phyloP scores from a whole-genome alignment of 2,797 vertebrate genomes.

The Urosaurus nigricauda region DNA sequence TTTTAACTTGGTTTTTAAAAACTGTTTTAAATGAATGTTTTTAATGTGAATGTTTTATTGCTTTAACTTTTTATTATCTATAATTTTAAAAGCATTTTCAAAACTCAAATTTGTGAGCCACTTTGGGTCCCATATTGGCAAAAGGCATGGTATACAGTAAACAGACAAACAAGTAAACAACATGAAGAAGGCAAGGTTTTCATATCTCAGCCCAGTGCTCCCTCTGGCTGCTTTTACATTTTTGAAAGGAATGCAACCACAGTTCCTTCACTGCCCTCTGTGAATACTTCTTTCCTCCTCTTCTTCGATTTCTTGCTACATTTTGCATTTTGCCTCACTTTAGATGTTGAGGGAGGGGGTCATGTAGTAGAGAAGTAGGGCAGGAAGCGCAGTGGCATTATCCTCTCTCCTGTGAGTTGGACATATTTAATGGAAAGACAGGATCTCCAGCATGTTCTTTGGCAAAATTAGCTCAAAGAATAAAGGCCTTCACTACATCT shows the following conservation, averaged over 20 bases:
- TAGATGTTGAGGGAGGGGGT: not conserved
- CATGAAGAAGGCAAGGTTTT: not conserved
- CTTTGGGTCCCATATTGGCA: too few relatives aligned
- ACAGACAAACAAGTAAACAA: not conserved
- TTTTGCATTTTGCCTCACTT: not conserved
- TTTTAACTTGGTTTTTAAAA: too few relatives aligned
- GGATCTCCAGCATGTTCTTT: not conserved
- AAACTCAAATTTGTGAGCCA: too few relatives aligned
- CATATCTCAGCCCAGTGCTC: not conserved
- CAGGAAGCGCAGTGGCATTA: not conserved
- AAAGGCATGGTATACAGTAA: not conserved
- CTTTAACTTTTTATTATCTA: too few relatives aligned
- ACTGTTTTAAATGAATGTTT: too few relatives aligned
- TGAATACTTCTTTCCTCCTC: too few relatives aligned
- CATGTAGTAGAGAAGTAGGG: not conserved
- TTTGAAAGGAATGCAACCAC: not conserved
- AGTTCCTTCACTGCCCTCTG: not conserved
- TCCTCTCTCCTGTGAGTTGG: not conserved
- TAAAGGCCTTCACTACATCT: not conserved
- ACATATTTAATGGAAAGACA: conserved; percentile 5
- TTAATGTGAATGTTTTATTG: too few relatives aligned
- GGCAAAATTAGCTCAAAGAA: not conserved
- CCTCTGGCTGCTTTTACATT: not conserved
- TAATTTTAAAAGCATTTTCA: too few relatives aligned
- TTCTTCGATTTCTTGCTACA: not conserved